Conservation (phyloP, 2,888 invertebrate species). For the Eupithecia abbreviata region DNA sequence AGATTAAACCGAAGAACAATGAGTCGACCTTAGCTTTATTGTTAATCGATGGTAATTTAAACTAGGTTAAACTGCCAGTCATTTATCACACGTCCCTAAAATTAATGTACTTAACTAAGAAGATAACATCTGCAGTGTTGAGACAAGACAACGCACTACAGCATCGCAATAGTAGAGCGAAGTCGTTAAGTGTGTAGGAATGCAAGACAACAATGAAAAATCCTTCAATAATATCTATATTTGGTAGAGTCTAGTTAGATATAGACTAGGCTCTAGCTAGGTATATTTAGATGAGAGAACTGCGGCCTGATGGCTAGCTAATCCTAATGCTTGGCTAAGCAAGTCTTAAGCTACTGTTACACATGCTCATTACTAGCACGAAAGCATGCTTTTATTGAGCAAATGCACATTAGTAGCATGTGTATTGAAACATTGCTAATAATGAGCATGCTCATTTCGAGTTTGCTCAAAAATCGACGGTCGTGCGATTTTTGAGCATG, state of each 20-base stretch:
- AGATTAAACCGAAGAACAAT: slow-evolving; percentile 35
- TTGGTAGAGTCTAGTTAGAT: background rate
- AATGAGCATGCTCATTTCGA: no score
- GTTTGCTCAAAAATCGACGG: no score
- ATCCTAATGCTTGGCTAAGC: background rate
- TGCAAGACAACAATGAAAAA: background rate
- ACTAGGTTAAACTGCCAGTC: slow-evolving; percentile 23
- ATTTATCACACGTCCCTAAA: slow-evolving; percentile 16
- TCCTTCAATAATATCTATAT: no score
- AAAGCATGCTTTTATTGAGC: no score
- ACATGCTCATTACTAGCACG: no score
- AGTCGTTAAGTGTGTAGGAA: background rate
- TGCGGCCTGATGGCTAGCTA: background rate
- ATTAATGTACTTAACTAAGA: background rate
- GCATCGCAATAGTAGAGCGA: background rate
- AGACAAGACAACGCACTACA: background rate
- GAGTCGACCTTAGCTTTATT: slow-evolving; percentile 32
- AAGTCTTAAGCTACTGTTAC: no score
- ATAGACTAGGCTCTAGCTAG: background rate
- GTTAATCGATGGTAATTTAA: slow-evolving; percentile 30
- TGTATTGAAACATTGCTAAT: no score
- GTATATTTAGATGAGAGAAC: background rate
- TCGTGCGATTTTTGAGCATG: no score
- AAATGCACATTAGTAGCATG: no score
- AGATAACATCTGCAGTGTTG: background rate